Base-by-base conservation (phyloP, 64 coral and sea anemone species). In the Platygyra sinensis region DNA sequence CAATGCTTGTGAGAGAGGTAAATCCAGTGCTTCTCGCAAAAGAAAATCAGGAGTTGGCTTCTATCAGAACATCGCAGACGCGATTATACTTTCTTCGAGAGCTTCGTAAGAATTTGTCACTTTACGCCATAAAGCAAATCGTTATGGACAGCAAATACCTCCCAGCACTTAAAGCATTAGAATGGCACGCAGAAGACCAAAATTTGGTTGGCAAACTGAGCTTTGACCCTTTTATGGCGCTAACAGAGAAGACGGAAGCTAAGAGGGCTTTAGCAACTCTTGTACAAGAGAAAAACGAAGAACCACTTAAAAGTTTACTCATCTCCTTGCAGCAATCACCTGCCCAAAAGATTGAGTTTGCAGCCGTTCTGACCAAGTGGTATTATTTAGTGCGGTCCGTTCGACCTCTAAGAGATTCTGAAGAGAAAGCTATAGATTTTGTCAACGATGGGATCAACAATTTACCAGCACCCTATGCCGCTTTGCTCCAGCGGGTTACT, bases 371-470 rank as follows among this genome's bases (percentile, higher is more conserved):
- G 5, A 73, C 92, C 29, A 81, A 82, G 30, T 75, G 28, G 52
- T 89, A 93, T 72, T 96, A 96, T 39, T 28, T 93, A 19, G 22
- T 67, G 61, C 90, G 94, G 24, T 87, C 94, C 3, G 60, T 79
- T 16, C 88, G 90, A 77, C 93, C 71, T 49, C 86, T 96, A 13
- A 29, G 59, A 19, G 94, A 92, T 49, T 89, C 90, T 59, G 90
- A 96, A 89, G 94, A 96, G 72, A 75, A 89, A 64, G 80, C 86
- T n/a, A 80, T 80, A 13, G 78, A 96, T 3, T 60, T 72, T 88
- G 76, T 96, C 46, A 31, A 36, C 16, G 57, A 89, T 14, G 60
- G 62, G 12, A 64, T 96, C 0, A 29, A 69, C 30, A 51, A 69
- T 16, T 30, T 92, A 7, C 32, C 78, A n/a, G 19, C 19, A 19